Base-by-base conservation (phyloP, 1,140 invertebrate genomes). In the Bombus turneri region DNA sequence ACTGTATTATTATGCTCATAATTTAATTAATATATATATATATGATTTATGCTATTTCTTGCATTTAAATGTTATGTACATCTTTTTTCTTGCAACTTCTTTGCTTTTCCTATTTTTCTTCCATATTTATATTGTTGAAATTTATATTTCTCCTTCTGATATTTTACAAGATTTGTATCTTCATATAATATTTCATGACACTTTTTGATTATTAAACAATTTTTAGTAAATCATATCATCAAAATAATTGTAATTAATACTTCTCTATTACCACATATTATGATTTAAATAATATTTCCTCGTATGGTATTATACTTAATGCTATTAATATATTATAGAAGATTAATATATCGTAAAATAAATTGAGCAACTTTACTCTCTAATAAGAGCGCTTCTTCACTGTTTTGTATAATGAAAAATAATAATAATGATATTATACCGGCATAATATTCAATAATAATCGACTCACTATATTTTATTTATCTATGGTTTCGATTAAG, bases 401-500 rank as follows among this genome's bases (percentile, higher is more conserved):
- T 53, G 22, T 39, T 72, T 15, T 28, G 8, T 62, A 62, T 6
- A 57, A 22, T 22, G 3, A 18, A 5, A 64, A 64, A 39, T 39
- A 64, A 66, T 28, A 31, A 43, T 28, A 39, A 79, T 34, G 5
- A 28, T 43, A 25, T 2, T 64, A n/a, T n/a, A 69, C 47, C 9
- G 28, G 2, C 28, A 69, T 71, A 81, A 71, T 81, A 57, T 72
- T 47, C 64, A 39, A 71, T 81, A 81, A 81, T 81, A 72, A 72
- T 25, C 28, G 66, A 37, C 66, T 71, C 18, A 72, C 78, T 71
- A 39, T 53, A 57, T 53, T 81, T 80, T 71, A 81, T 81, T 81
- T 81, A 81, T 81, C 78, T 81, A 81, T 81, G 78, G 43, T 37
- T 81, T 81, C 9, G 34, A 81, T 18, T 81, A 81, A 53, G 34